A percentile compares a stretch with the other conserved stretches of the same genome.
Conservation (phyloP, 2,113 vertebrate species). For the Aplodontia rufa region DNA sequence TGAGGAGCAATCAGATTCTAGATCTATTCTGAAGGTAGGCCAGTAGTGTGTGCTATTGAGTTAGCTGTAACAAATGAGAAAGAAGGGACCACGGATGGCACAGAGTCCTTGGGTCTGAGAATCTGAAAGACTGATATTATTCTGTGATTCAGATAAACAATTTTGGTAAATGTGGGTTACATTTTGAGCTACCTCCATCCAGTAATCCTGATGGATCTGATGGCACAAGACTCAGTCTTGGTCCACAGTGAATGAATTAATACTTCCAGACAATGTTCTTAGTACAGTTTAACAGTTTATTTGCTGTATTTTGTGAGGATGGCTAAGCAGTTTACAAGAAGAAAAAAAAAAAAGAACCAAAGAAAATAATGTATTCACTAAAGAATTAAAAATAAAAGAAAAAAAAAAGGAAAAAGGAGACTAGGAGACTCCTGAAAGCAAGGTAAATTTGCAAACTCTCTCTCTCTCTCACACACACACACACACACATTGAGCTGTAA, state of each 20-base stretch:
- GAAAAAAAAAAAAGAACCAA: neutral
- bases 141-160: neutral
- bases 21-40: neutral
- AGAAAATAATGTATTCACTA: neutral
- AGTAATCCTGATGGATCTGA: rapidly evolving
- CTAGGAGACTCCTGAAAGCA: neutral
- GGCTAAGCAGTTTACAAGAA: neutral
- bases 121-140: neutral
- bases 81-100: neutral
- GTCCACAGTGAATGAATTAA: neutral
- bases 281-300: neutral
- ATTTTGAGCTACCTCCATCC: neutral
- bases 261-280: neutral
- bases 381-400: constrained; percentile 15
- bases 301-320: neutral
- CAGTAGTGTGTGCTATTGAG: neutral
- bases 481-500: neutral
- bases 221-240: neutral
- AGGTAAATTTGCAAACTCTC: constrained; percentile 26
- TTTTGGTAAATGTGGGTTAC: neutral
- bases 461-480: no score
- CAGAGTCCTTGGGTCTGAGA: neutral
- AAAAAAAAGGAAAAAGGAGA: constrained; percentile 41
- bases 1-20: neutral
- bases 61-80: neutral